Evolutionary conservation across 2,888 invertebrate genomes (phyloP), one percentile per base, ranked within the genome.

Genomic region (Choreutis nemorana): DNA sequence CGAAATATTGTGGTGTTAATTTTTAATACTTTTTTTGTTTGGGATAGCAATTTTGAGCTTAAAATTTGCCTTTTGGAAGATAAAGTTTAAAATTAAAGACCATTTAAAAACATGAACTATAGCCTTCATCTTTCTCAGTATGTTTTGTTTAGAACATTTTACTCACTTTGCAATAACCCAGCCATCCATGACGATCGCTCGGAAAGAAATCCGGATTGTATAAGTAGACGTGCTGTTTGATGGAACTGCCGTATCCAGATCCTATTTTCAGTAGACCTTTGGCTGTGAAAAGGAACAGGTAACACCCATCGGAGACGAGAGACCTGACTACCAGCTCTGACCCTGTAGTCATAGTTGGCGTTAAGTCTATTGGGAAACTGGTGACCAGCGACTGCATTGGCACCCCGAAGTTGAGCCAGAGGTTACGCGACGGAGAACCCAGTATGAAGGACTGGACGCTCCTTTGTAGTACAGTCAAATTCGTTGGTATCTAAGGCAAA

Each of bases 201-300:
- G 87, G 86, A 58, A 95, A 92, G 59, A 94, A 90, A 36, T 75
- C 66, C 14, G 88, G 84, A 61, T 93, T 93, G 56, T 90, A 87
- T 39, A 87, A 78, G 57, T 95, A 93, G 12, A 95, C 83, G 52
- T 93, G 90, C n/a, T 95, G 97, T 65, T 90, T 90, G 41, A 94
- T 85, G 4, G 97, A 95, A 39, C 93, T 94, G 28, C 92, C 91
- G 58, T 94, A 94, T 4, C 98, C 98, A 28, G 96, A 92, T 10
- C 98, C 98, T 37, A 98, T 87, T 79, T 98, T 98, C 38, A 93
- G 82, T 25, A 98, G 78, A 1, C 94, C 93, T 46, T 87, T 87
- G 6, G 88, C 87, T 15, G 91, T 87, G 47, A 92, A 88, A 14
- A 98, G 78, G 65, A 94, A 98, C 29, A 98, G 81, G 66, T 85